phyloP scores from a whole-genome alignment of 2,113 vertebrate species.

The Tachycineta bicolor region DNA sequence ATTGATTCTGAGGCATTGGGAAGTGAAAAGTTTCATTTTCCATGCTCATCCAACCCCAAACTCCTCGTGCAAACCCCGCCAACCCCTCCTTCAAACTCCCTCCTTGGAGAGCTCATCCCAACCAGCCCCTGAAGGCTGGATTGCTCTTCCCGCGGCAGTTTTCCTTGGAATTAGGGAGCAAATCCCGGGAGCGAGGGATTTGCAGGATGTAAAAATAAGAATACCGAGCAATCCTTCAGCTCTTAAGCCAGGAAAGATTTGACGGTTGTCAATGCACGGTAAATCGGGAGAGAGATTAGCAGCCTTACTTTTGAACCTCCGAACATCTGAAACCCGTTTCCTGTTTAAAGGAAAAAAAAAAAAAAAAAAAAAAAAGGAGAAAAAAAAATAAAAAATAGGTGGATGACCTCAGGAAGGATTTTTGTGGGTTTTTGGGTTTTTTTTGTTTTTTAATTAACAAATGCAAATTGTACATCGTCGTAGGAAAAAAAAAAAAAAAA shows the following conservation, averaged over 20 bases:
- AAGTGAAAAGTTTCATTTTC: neutral
- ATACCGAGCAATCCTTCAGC: neutral
- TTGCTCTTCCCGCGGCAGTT: neutral
- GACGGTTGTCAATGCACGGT: slow-evolving; percentile 52
- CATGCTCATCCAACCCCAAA: accelerated
- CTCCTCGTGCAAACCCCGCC: accelerated
- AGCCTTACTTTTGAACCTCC: slow-evolving; percentile 72
- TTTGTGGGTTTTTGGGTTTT: too few species aligned
- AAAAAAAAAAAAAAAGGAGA: neutral
- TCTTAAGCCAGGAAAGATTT: neutral
- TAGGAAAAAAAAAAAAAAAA: neutral
- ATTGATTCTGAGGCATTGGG: neutral
- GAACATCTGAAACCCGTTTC: slow-evolving; percentile 83
- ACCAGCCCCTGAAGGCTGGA: accelerated
- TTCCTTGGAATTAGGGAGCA: neutral
- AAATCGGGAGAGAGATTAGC: slow-evolving; percentile 72
- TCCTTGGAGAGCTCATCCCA: neutral
- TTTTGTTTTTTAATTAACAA: slow-evolving; percentile 66
- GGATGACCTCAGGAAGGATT: slow-evolving; percentile 72
- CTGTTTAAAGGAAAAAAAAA: slow-evolving; percentile 57
- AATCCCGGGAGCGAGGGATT: neutral
- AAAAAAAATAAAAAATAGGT: slow-evolving; percentile 40
- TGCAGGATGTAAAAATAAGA: accelerated
- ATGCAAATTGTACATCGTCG: slow-evolving; percentile 80
- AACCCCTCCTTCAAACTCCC: accelerated